A percentile compares a stretch with the other conserved stretches of the same genome.
Conservation (phyloP, 2,888 invertebrate genomes). For the Machimus rusticus region DNA sequence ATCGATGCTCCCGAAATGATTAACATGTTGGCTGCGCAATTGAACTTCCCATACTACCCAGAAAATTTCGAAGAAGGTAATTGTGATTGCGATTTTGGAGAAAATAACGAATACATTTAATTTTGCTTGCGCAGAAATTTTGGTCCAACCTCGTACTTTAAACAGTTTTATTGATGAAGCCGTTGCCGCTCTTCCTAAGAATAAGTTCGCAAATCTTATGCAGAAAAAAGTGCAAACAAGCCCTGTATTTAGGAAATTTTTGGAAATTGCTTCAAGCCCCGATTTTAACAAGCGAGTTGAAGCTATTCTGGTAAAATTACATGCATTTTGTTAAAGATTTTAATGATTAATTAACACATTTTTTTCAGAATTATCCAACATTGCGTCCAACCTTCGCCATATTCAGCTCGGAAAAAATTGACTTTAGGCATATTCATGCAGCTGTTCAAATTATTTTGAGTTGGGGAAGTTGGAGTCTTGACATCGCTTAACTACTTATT, state of each 20-base stretch:
- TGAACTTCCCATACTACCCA: background rate
- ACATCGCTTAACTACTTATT: background rate
- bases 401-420: background rate
- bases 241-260: background rate
- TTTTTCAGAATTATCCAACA: background rate
- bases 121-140: background rate
- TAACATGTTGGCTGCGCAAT: background rate
- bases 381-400: background rate
- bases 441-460: background rate
- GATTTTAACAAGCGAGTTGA: background rate
- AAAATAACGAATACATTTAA: background rate
- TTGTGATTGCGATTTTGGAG: too few relatives aligned
- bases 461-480: background rate
- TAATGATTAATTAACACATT: background rate
- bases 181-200: background rate
- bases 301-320: background rate
- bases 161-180: background rate
- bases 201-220: background rate
- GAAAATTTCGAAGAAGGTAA: background rate
- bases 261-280: background rate
- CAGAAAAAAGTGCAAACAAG: background rate
- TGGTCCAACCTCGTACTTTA: background rate
- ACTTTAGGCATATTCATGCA: background rate
- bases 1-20: background rate
- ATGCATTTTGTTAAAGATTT: background rate